phyloP scores from a whole-genome alignment of 2,113 vertebrate species.

The Echinops telfairi region DNA sequence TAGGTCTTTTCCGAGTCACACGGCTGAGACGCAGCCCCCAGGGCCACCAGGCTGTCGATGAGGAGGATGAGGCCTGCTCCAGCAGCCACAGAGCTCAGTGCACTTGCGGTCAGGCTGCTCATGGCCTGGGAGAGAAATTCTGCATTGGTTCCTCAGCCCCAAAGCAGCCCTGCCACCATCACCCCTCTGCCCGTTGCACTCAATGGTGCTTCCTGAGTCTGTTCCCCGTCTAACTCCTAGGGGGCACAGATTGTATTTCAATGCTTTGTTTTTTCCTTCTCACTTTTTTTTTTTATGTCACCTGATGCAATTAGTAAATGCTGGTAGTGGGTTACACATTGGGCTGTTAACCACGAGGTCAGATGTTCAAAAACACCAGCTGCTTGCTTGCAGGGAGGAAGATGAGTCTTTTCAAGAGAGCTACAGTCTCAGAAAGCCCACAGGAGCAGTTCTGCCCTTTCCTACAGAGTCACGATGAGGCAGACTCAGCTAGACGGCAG shows the following conservation, averaged over 20 bases:
- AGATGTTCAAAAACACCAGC: no score
- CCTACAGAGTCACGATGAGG: no score
- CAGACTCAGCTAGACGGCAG: no score
- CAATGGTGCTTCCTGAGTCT: accelerated
- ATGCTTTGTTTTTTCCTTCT: not conserved
- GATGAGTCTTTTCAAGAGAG: no score
- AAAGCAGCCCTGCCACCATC: accelerated
- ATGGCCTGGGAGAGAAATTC: constrained; percentile 50
- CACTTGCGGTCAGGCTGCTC: constrained; percentile 23
- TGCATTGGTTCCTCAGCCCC: not conserved
- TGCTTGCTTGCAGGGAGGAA: no score
- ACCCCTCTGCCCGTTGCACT: not conserved
- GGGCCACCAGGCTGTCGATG: not conserved
- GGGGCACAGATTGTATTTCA: not conserved
- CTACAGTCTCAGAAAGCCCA: no score
- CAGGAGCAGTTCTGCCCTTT: no score
- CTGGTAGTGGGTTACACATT: no score
- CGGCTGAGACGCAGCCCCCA: not conserved
- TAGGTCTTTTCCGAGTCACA: not conserved
- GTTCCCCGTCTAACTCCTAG: not conserved
- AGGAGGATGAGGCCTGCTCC: constrained; percentile 24
- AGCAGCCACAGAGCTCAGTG: not conserved
- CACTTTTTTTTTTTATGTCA: no score
- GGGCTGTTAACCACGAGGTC: no score
- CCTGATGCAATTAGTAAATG: not conserved